phyloP scores from a whole-genome alignment of 2,113 vertebrate species.

The Willisornis vidua region DNA sequence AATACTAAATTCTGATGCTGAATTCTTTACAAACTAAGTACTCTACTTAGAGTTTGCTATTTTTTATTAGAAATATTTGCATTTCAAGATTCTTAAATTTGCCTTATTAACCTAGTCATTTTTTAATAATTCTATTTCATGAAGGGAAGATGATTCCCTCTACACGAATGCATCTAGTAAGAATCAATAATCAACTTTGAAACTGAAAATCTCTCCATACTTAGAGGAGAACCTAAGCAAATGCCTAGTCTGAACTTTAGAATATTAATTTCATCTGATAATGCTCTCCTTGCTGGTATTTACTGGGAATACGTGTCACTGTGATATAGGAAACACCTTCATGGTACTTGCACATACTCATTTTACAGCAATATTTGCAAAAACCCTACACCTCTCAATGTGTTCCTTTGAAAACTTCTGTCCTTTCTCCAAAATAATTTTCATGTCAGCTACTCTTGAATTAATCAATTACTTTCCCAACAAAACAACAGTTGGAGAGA shows the following conservation, averaged over 20 bases:
- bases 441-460: not conserved
- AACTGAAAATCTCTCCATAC: not conserved
- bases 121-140: constrained; percentile 8
- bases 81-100: not conserved
- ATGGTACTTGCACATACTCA: not conserved
- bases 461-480: not conserved
- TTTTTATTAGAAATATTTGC: not conserved
- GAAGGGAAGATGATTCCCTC: not conserved
- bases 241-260: not conserved
- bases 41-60: not conserved
- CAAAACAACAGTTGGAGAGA: not conserved
- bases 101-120: not conserved
- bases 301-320: not conserved
- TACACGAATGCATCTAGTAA: not conserved
- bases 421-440: not conserved
- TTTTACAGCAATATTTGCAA: not conserved
- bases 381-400: not conserved
- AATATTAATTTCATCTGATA: not conserved
- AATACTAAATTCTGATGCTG: not conserved
- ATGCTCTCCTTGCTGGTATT: not conserved
- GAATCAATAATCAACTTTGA: not conserved
- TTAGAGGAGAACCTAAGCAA: not conserved
- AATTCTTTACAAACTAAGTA: not conserved
- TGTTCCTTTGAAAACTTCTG: not conserved
- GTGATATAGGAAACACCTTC: not conserved